Evolutionary conservation across 2,888 invertebrate genomes (phyloP), one percentile per base, ranked within the genome.

Genomic region (Seira musarum): DNA sequence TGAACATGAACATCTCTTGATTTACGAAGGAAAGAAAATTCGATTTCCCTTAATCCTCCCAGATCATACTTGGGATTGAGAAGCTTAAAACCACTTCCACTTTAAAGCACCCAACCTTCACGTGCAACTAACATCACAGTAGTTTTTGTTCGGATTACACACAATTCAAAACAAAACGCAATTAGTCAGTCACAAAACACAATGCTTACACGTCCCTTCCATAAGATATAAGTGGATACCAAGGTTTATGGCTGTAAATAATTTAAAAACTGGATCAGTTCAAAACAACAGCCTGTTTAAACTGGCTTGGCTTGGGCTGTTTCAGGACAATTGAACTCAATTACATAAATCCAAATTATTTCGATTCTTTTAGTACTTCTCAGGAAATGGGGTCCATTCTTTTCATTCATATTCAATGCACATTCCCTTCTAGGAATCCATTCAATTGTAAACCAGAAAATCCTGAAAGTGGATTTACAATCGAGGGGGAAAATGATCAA

Each of bases 291-390:
- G 13, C 40, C 13, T 40, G 40, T 40, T 8, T 8, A 40, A 40
- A 40, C 40, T 13, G 13, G 49, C 21, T 5, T 63, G 13, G 46
- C 5, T n/a, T 67, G 22, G 21, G 46, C n/a, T 46, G 6, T 67
- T n/a, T n/a, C 2, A 10, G 10, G 57, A 13, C 63, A 61, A 72
- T 72, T 72, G 64, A 72, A 65, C 53, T 65, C 65, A 71, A 71
- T 71, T 71, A 64, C 72, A 72, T 72, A 72, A 72, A 72, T 72
- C 72, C 40, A 53, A 49, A 72, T 72, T 46, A 64, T 71, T 22
- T 35, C 71, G 60, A 69, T 69, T 57, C 30, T 35, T 57, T 8
- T 24, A 22, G 30, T 57, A 1, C n/a, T n/a, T n/a, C n/a, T n/a
- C 22, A 24, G 24, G 17, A 65, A 15, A 35, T 35, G 30, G 15